phyloP scores from a whole-genome alignment of 2,113 vertebrate species.

The Paedocypris sp. region DNA sequence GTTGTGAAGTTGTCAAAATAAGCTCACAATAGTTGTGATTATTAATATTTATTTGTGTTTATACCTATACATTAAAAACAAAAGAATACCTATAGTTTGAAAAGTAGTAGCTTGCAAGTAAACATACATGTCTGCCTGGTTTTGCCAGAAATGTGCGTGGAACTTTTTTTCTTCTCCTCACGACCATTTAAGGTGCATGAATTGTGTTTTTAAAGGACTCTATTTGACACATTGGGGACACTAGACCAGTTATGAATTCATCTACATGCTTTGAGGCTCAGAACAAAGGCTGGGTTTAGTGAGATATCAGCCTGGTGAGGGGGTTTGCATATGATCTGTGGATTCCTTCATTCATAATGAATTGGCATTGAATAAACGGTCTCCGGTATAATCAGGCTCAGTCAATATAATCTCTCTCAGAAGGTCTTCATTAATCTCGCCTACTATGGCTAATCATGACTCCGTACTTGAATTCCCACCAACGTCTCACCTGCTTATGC shows the following conservation, averaged over 20 bases:
- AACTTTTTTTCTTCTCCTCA: too few relatives aligned
- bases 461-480: conserved; percentile 58
- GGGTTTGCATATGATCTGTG: conserved; percentile 66
- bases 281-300: conserved; percentile 40
- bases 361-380: conserved; percentile 65
- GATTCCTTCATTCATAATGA: conserved; percentile 61
- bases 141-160: too few relatives aligned
- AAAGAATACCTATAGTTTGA: too few relatives aligned
- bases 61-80: too few relatives aligned
- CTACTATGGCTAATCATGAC: conserved; percentile 80
- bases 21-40: too few relatives aligned
- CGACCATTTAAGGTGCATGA: too few relatives aligned
- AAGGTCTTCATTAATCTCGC: conserved; percentile 88
- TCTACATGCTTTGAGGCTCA: conserved; percentile 26
- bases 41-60: too few relatives aligned
- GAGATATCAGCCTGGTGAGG: conserved; percentile 49
- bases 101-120: too few relatives aligned
- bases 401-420: conserved; percentile 64
- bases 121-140: too few relatives aligned
- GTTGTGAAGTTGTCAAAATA: too few relatives aligned
- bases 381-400: conserved; percentile 74
- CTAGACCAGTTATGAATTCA: conserved; percentile 17
- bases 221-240: not conserved
- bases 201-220: too few relatives aligned
- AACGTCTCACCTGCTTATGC: conserved; percentile 69